A percentile compares a stretch with the other conserved stretches of the same genome.
phyloP scores from a whole-genome alignment of 1,140 invertebrate genomes.

The Cyclargus thomasi region DNA sequence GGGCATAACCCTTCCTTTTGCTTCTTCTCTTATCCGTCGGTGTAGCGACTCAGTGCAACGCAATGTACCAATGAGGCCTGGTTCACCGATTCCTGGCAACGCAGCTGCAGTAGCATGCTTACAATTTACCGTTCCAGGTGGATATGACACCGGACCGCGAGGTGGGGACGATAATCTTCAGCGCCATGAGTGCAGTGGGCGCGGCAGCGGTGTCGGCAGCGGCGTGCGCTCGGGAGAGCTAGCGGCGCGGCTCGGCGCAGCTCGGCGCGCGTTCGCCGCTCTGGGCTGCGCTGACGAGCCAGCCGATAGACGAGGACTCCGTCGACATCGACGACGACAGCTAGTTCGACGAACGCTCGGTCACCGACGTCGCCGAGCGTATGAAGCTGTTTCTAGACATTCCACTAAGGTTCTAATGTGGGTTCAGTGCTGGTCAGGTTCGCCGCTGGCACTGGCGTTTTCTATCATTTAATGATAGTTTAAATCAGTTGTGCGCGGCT shows the following conservation, averaged over 20 bases:
- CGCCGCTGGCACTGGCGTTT: no score
- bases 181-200: constrained; percentile 63
- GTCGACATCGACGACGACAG: constrained; percentile 69
- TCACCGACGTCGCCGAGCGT: constrained; percentile 71
- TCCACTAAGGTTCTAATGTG: constrained; percentile 61
- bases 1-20: no score
- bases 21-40: no score
- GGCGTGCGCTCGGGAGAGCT: constrained; percentile 70
- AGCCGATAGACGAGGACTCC: constrained; percentile 65
- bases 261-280: constrained; percentile 77
- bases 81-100: no score
- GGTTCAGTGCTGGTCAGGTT: no score
- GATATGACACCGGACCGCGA: constrained; percentile 76
- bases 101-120: no score
- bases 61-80: no score
- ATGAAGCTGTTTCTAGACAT: constrained; percentile 77
- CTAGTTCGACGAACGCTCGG: constrained; percentile 69
- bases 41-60: no score
- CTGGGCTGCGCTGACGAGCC: constrained; percentile 81
- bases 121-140: no score
- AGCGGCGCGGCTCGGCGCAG: constrained; percentile 68
- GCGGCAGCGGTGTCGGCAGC: constrained; percentile 63
- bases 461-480: no score
- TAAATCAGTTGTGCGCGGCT: no score
- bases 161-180: constrained; percentile 62